Percentiles rank a stretch among this genome's conserved stretches.
phyloP scores from a whole-genome alignment of 2,888 invertebrate species.

The Lumbricus terrestris region DNA sequence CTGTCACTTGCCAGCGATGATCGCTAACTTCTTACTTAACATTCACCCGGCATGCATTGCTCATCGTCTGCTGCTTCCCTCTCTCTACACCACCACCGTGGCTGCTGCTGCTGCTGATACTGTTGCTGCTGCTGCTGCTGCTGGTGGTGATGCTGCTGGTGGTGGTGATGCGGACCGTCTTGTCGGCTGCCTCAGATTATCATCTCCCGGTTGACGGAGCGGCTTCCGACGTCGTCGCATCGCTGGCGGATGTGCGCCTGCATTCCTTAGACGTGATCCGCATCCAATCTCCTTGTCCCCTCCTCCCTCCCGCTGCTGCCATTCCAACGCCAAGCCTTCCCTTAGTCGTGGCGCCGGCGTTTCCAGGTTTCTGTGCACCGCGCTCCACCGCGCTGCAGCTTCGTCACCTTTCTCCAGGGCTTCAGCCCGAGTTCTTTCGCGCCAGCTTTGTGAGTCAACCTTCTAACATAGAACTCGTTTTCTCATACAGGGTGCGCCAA shows the following conservation, averaged over 20 bases:
- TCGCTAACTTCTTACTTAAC: slow-evolving; percentile 3
- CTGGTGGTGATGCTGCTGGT: background rate
- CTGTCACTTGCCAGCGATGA: background rate
- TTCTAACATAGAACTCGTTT: background rate
- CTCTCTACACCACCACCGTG: background rate
- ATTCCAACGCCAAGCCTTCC: background rate
- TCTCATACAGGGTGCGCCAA: no score
- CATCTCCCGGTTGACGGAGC: background rate
- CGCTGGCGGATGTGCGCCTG: background rate
- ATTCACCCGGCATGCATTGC: background rate
- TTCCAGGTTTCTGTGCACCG: no score
- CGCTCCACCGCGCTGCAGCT: no score
- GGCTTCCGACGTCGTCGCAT: background rate
- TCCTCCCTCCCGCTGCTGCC: background rate
- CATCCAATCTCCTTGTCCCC: background rate
- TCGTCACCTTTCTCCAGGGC: background rate
- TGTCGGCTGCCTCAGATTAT: background rate
- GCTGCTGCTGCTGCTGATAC: background rate
- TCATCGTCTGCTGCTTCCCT: background rate
- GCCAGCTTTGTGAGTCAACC: background rate
- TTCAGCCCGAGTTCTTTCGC: background rate
- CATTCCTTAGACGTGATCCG: background rate
- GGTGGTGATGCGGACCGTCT: background rate
- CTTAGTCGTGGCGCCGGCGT: background rate
- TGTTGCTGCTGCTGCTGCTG: background rate